phyloP scores from a whole-genome alignment of 1,140 invertebrate genomes.

The Brachionus asplanchnoidis region DNA sequence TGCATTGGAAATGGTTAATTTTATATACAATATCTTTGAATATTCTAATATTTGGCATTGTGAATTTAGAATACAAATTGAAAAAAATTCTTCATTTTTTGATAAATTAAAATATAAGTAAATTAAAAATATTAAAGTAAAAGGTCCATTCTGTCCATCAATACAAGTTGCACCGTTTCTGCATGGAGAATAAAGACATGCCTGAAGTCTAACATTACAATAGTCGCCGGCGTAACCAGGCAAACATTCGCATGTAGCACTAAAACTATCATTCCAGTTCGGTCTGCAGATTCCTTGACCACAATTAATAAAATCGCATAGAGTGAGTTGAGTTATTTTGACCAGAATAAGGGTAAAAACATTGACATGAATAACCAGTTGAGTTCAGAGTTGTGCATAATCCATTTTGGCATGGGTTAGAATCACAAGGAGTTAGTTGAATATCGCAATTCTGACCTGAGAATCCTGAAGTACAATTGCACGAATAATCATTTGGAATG shows the following conservation, averaged over 20 bases:
- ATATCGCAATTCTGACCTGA: slow-evolving; percentile 8
- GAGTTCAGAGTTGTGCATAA: not conserved
- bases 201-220: slow-evolving; percentile 75
- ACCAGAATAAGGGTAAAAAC: not conserved
- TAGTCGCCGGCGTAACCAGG: slow-evolving; percentile 78
- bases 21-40: too few species aligned
- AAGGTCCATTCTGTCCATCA: not conserved
- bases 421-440: not conserved
- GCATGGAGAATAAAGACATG: slow-evolving; percentile 45
- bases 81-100: too few species aligned
- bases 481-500: not conserved
- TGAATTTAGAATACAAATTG: too few species aligned
- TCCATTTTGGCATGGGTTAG: not conserved
- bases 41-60: too few species aligned
- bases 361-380: not conserved
- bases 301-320: slow-evolving; percentile 11
- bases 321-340: not conserved
- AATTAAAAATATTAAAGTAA: too few species aligned
- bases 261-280: slow-evolving; percentile 19
- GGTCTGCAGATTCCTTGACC: not conserved
- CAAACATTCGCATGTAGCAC: slow-evolving; percentile 61
- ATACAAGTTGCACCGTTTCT: slow-evolving; percentile 27
- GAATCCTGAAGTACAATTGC: not conserved
- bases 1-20: too few species aligned
- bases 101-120: too few species aligned